Evolutionary conservation across 2,888 invertebrate species (phyloP).

Genomic region (Macrophya annulata): DNA sequence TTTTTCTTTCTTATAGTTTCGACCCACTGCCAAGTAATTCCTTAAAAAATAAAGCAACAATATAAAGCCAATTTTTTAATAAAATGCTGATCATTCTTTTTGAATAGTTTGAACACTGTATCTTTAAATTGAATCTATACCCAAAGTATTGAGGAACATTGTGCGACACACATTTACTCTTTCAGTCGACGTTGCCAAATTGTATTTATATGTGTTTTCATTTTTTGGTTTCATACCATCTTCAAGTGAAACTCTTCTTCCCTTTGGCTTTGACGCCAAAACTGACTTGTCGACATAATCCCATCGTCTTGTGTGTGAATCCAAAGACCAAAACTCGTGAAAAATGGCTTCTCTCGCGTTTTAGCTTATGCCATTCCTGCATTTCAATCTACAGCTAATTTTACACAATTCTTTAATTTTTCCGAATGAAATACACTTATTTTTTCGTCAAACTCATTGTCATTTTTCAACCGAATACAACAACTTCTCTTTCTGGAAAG

Average conservation of each 20-base stretch:
- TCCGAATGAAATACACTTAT: no score
- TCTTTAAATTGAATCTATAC: slow-evolving; percentile 22
- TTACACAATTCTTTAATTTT: no score
- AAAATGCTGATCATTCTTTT: background rate
- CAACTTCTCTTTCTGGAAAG: no score
- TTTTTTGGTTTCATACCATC: background rate
- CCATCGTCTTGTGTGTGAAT: background rate
- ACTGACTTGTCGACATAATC: background rate
- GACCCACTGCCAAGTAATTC: slow-evolving; percentile 47
- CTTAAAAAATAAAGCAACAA: slow-evolving; percentile 30
- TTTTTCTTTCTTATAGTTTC: slow-evolving; percentile 47
- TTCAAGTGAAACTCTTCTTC: background rate
- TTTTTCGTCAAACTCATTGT: no score
- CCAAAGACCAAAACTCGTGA: background rate
- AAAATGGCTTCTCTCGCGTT: background rate
- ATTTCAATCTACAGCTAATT: slow-evolving; percentile 3
- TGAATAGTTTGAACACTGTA: slow-evolving; percentile 30
- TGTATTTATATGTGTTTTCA: background rate
- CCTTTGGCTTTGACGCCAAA: background rate
- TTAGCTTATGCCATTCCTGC: background rate
- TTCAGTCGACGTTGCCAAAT: background rate
- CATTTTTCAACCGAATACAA: no score
- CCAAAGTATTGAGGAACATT: slow-evolving; percentile 52
- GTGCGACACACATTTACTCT: slow-evolving; percentile 31
- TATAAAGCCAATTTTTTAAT: background rate